Evolutionary conservation across 1,140 invertebrate species (phyloP).

Genomic region (Coenobita brevimanus): DNA sequence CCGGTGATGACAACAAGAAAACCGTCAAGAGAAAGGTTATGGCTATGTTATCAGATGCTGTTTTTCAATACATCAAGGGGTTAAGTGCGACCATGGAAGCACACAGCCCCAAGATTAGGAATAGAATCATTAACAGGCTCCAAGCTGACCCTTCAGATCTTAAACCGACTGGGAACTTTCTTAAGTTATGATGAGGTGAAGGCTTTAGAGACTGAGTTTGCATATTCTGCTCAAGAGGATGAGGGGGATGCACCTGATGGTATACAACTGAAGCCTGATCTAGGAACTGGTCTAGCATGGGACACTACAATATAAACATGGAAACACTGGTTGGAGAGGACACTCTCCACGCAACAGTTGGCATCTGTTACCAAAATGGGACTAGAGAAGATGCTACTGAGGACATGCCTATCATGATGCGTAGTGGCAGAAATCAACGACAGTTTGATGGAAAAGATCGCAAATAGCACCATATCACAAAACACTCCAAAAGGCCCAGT

Average conservation of each 20-base stretch:
- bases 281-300: too few relatives aligned
- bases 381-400: not conserved
- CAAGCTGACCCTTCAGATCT: constrained; percentile 17
- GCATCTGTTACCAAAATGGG: not conserved
- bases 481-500: too few relatives aligned
- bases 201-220: not conserved
- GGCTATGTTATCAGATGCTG: constrained; percentile 27
- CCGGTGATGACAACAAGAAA: not conserved
- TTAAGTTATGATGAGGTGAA: constrained; percentile 24
- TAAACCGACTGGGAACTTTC: not conserved
- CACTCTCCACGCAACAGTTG: constrained; percentile 4
- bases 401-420: too few relatives aligned
- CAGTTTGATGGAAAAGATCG: too few relatives aligned
- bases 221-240: not conserved
- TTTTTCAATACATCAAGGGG: not conserved
- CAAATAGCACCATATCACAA: too few relatives aligned
- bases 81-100: constrained; percentile 21
- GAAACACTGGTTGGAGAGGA: not conserved
- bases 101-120: not conserved
- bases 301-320: too few relatives aligned
- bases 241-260: constrained; percentile 5
- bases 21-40: constrained; percentile 14
- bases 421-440: too few relatives aligned
- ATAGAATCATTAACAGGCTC: constrained; percentile 21
- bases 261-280: not conserved